Percentiles rank a stretch among this genome's conserved stretches.
These are phyloP conservation scores for Pongo pygmaeus DNA, from an alignment of 2,113 vertebrate genomes.

Conservation along the genomic window DNA sequence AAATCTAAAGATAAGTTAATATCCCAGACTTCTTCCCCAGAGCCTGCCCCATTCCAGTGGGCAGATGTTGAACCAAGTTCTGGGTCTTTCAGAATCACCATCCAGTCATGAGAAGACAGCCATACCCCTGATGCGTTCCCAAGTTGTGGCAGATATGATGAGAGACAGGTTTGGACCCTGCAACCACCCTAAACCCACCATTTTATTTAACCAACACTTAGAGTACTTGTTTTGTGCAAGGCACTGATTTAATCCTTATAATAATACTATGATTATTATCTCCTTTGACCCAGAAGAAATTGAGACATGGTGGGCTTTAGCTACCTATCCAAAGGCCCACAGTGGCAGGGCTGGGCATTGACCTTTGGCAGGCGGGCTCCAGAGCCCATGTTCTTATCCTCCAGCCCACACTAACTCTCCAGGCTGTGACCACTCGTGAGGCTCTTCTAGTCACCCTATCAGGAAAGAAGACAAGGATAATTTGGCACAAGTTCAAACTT, in stretches of 20 bases:
- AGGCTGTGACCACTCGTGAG: not conserved
- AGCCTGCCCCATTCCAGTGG: not conserved
- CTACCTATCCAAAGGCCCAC: not conserved
- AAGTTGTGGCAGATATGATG: not conserved
- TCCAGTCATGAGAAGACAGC: not conserved
- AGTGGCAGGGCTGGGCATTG: not conserved
- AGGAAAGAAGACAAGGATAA: not conserved
- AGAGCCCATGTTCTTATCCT: not conserved
- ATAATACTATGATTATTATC: not conserved
- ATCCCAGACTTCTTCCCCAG: not conserved
- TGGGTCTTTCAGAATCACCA: not conserved
- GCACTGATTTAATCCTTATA: not conserved
- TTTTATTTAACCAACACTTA: not conserved
- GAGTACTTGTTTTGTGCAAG: not conserved
- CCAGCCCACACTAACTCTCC: not conserved
- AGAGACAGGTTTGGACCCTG: not conserved
- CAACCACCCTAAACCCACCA: not conserved
- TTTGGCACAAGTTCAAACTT: not conserved
- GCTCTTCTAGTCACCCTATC: not conserved
- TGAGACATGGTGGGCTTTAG: not conserved
- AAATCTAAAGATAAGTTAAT: not conserved
- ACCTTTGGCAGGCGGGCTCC: not conserved
- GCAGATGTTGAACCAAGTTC: not conserved
- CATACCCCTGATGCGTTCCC: not conserved
- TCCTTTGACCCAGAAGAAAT: not conserved